phyloP scores from a whole-genome alignment of 2,888 invertebrate species.

The Andrena bucephala region DNA sequence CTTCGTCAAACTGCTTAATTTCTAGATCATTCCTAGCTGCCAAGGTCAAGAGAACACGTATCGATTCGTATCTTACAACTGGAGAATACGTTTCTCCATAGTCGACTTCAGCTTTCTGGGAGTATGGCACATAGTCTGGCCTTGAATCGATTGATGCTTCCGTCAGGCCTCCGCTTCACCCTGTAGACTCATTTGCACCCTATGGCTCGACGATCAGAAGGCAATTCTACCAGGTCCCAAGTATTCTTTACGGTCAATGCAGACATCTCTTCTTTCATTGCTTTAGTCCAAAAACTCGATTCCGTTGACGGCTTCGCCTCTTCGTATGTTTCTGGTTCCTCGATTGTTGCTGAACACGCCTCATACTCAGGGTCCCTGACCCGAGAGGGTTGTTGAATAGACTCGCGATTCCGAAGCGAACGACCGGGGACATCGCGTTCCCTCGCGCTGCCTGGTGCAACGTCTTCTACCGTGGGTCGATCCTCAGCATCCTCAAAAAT shows the following conservation, averaged over 20 bases:
- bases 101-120: neutral
- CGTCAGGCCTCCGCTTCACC: conserved; percentile 39
- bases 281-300: neutral
- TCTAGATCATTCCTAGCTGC: neutral
- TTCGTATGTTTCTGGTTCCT: conserved; percentile 4
- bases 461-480: neutral
- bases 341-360: neutral
- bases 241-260: neutral
- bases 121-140: neutral
- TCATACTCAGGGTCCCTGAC: neutral
- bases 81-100: neutral
- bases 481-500: neutral
- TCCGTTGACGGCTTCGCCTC: conserved; percentile 2
- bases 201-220: conserved; percentile 38
- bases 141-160: neutral
- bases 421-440: neutral
- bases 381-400: neutral
- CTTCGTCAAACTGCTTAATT: neutral
- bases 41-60: neutral
- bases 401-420: neutral
- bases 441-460: neutral
- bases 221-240: neutral
- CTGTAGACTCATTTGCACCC: conserved; percentile 62
- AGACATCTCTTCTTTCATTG: conserved; percentile 23
- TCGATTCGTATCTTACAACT: neutral